Base-by-base conservation (phyloP, 1,140 invertebrate genomes). In the Odontomachus brunneus region DNA sequence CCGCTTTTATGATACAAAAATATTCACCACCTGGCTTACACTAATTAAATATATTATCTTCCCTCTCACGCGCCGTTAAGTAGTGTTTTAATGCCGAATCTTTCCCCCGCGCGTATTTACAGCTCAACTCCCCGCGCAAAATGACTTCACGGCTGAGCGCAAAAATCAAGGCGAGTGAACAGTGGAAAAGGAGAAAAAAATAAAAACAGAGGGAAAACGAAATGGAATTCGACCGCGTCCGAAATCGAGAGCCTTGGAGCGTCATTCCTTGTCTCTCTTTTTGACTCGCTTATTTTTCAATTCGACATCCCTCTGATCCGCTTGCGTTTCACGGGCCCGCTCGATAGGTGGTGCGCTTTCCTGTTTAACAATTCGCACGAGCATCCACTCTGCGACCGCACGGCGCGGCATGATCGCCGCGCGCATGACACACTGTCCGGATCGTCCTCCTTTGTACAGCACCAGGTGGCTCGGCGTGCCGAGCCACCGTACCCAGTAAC, bases 391-490 rank as follows among this genome's bases (percentile, higher is more conserved):
- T 83, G 59, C 33, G 24, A 73, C 33, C 49, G 66, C 15, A 65
- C 55, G 63, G 9, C 38, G 66, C 26, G 17, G 14, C 38, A 22
- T n/a, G 24, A 44, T 49, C 33, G 33, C 11, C 49, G 62, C 2
- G 62, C 2, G 17, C 48, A 63, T 57, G 82, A 83, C 71, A 82
- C 44, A 85, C 66, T 59, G 17, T 24, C 4, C 63, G 12, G n/a
- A n/a, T n/a, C 62, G 51, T 29, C 22, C 72, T 62, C 51, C 78
- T 76, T 60, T 72, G 67, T 51, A 22, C 67, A 69, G 66, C 75
- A 71, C 75, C 86, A 80, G 85, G 66, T 87, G 86, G 75, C 33
- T 44, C 66, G 69, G 80, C n/a, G 2, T 33, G 38, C 53, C 66
- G 29, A 69, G 74, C 49, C 60, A 26, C n/a, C 44, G 55, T 11